A percentile compares a stretch with the other conserved stretches of the same genome.
Evolutionary conservation across 1,140 invertebrate species (phyloP).

Genomic region (Eumaeus atala): DNA sequence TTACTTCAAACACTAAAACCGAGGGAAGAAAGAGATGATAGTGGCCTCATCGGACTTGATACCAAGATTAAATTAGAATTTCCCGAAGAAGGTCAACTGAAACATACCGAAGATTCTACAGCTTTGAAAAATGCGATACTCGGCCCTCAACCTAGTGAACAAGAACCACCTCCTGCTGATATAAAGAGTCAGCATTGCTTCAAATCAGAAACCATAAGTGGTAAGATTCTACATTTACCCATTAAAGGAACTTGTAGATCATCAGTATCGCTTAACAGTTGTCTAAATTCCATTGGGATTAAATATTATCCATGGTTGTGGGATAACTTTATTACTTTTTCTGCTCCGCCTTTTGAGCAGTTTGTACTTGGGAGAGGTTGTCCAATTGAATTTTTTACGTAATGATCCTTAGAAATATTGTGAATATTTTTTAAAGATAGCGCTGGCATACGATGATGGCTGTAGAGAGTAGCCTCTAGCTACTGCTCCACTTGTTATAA

Average conservation of each 20-base stretch:
- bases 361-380: too few relatives aligned
- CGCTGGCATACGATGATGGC: too few relatives aligned
- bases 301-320: too few relatives aligned
- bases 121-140: constrained; percentile 60
- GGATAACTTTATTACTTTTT: too few relatives aligned
- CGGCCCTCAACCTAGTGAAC: constrained; percentile 44
- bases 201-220: constrained; percentile 49
- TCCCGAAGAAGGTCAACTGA: constrained; percentile 47
- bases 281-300: too few relatives aligned
- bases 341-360: too few relatives aligned
- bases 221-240: constrained; percentile 24
- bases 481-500: too few relatives aligned
- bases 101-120: constrained; percentile 60
- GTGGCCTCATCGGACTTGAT: constrained; percentile 27
- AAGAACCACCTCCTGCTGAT: constrained; percentile 27
- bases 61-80: constrained; percentile 49
- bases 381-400: too few relatives aligned
- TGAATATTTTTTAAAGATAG: too few relatives aligned
- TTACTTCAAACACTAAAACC: constrained; percentile 50
- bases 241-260: background rate
- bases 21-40: constrained; percentile 56
- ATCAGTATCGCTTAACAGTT: background rate
- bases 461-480: too few relatives aligned
- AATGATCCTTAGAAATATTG: too few relatives aligned
- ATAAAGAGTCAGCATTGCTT: constrained; percentile 34